A percentile compares a stretch with the other conserved stretches of the same genome.
Conservation (phyloP, 2,797 vertebrate species). For the Graptemys geographica region DNA sequence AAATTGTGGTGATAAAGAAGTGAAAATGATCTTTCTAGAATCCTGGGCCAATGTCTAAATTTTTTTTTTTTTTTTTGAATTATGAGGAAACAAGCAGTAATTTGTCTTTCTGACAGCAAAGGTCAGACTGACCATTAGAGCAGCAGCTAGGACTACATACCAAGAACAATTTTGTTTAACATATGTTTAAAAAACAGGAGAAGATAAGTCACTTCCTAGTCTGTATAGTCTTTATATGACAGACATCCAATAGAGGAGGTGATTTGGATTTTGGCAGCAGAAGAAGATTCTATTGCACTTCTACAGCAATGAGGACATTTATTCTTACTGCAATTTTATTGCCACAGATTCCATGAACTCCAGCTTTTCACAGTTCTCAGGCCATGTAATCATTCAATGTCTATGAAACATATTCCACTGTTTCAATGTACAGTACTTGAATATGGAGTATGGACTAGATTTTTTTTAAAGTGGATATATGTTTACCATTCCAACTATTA, state of each 20-base stretch:
- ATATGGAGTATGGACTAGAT: background rate
- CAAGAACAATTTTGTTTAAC: conserved; percentile 25
- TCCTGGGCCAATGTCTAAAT: background rate
- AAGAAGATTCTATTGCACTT: background rate
- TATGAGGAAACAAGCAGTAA: conserved; percentile 23
- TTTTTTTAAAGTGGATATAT: background rate
- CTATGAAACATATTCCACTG: background rate
- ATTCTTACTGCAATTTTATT: background rate
- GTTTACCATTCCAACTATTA: background rate
- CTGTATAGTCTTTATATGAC: background rate
- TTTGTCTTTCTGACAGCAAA: conserved; percentile 67
- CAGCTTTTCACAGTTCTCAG: background rate
- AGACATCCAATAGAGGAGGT: background rate
- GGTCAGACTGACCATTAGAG: conserved; percentile 54
- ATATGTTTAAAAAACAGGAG: background rate
- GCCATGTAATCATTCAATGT: background rate
- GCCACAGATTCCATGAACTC: background rate
- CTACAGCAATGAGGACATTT: background rate
- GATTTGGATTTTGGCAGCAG: background rate
- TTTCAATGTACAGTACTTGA: background rate
- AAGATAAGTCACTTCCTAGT: background rate
- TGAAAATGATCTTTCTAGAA: conserved; percentile 11
- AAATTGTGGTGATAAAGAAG: conserved; percentile 15
- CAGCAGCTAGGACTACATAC: background rate
- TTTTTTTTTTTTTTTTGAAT: background rate